Evolutionary conservation across 2,113 vertebrate genomes (phyloP).

Genomic region (Dunckerocampus dactyliophorus): DNA sequence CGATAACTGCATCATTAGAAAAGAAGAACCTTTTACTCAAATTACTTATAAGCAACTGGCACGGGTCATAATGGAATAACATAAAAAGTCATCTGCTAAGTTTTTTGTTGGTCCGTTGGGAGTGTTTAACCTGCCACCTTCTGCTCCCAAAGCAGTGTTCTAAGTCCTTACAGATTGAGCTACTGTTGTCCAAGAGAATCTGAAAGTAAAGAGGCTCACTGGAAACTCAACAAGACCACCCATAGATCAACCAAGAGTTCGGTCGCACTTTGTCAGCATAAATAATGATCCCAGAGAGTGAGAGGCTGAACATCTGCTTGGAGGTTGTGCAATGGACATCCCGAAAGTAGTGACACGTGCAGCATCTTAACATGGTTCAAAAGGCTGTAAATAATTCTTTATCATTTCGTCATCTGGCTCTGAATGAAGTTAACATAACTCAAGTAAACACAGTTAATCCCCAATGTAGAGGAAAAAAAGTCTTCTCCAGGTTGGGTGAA

Average conservation of each 20-base stretch:
- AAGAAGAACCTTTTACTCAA: background rate
- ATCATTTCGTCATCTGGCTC: constrained; percentile 26
- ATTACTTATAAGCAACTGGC: background rate
- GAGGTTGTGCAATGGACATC: constrained; percentile 46
- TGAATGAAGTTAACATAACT: constrained; percentile 35
- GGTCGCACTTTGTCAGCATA: constrained; percentile 48
- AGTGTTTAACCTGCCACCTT: background rate
- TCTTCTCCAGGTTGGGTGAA: constrained; percentile 40
- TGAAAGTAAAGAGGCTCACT: constrained; percentile 20
- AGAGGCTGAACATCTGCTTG: constrained; percentile 57
- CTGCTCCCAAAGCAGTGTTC: background rate
- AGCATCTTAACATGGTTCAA: constrained; percentile 44
- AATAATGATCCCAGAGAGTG: constrained; percentile 36
- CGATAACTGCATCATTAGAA: constrained; percentile 39
- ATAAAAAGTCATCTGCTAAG: background rate
- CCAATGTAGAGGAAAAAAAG: constrained; percentile 15
- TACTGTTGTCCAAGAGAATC: background rate
- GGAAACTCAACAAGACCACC: constrained; percentile 55
- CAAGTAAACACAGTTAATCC: constrained; percentile 38
- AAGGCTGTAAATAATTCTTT: constrained; percentile 42
- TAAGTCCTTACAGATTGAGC: constrained; percentile 3
- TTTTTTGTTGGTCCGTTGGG: background rate
- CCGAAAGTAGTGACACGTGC: constrained; percentile 51
- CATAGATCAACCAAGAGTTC: constrained; percentile 32
- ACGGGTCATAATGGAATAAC: background rate